Percentiles rank a stretch among this genome's conserved stretches.
These are phyloP conservation scores for Bubo blakistoni DNA, from an alignment of 2,113 vertebrate genomes.

Conservation along the genomic window DNA sequence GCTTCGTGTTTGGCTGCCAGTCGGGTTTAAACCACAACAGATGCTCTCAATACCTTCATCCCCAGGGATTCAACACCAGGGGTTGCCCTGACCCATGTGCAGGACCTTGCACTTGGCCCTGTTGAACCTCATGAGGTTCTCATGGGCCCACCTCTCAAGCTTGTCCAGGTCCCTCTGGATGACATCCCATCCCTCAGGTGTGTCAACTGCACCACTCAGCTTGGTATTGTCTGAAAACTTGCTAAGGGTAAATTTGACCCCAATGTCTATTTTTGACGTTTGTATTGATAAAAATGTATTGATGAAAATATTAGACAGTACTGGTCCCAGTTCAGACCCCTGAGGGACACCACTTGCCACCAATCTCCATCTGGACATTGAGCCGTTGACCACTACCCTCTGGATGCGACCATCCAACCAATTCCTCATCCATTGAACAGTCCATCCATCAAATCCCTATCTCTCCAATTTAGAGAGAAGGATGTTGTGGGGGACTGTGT, in stretches of 20 bases:
- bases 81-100: too few species aligned
- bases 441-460: too few species aligned
- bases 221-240: not conserved
- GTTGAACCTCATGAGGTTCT: too few species aligned
- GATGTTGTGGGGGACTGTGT: too few species aligned
- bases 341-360: not conserved
- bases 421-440: not conserved
- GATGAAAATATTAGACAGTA: not conserved
- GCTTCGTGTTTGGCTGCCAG: too few species aligned
- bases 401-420: not conserved
- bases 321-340: too few species aligned
- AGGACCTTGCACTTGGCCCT: too few species aligned
- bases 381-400: not conserved
- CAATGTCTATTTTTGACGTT: too few species aligned
- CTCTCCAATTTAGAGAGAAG: not conserved
- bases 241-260: not conserved
- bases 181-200: not conserved
- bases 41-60: too few species aligned
- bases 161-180: not conserved
- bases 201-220: not conserved
- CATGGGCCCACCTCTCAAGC: too few species aligned
- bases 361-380: not conserved
- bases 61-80: too few species aligned
- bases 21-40: too few species aligned
- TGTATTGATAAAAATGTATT: not conserved